Base-by-base conservation (phyloP, 2,113 vertebrate genomes). In the Phocoena phocoena region DNA sequence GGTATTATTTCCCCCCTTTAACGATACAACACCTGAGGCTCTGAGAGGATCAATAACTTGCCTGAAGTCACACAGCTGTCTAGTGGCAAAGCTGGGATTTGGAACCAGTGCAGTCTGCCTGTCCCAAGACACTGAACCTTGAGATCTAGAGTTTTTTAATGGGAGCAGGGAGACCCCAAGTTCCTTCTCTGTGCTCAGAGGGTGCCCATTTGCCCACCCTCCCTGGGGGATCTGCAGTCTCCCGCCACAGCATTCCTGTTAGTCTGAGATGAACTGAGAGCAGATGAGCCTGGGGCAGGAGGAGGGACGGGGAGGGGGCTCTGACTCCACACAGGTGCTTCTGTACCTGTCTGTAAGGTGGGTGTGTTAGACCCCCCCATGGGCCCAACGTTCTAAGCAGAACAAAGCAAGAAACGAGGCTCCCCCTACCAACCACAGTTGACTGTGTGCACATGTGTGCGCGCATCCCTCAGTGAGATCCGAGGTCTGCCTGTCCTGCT, bases 341-440 rank as follows among this genome's bases (percentile, higher is more conserved):
- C 68, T 44, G 28, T 28, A 9, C 23, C 74, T 44, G 5, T 31
- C 50, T 81, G 1, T 23, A 38, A 88, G 36, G 62, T 1, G 55
- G 18, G 38, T 3, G 20, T 76, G 81, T 85, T 77, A 53, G 38
- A 83, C 65, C 36, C 70, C 70, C 33, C 44, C 5, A 23, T 0
- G 71, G 53, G 21, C 38, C 60, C 44, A 50, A 38, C 0, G 23
- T 80, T 68, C 73, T 86, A 44, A 85, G 90, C 36, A 70, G 74
- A 90, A 93, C 53, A 36, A 80, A 97, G 38, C 5, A 2, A 93
- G 65, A 90, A 87, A 60, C 0, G 17, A 87, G 38, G 41, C 55
- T 85, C 62, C 47, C 50, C 63, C 50, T 11, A 60, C 68, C 67
- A 68, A 90, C 21, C 85, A 85, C 53, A 90, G 31, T 3, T 38